A percentile compares a stretch with the other conserved stretches of the same genome.
Evolutionary conservation across 2,113 vertebrate genomes (phyloP).

Genomic region (Rhombomys opimus): DNA sequence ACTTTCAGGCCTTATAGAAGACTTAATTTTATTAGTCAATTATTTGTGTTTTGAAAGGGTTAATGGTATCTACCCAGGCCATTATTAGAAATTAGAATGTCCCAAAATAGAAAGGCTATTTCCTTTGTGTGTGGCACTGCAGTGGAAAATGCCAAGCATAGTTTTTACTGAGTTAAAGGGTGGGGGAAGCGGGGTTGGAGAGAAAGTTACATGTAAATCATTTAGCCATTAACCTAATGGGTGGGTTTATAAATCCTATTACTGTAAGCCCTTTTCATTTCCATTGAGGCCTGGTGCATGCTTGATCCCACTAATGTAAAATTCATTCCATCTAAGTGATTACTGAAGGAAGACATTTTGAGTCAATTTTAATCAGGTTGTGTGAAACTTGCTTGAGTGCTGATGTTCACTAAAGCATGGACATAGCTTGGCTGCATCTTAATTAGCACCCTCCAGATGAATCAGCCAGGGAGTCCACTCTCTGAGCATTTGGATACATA

Average conservation of each 20-base stretch:
- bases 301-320: conserved; percentile 89
- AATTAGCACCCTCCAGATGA: conserved; percentile 83
- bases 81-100: conserved; percentile 83
- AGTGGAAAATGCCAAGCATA: conserved; percentile 84
- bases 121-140: conserved; percentile 84
- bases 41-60: conserved; percentile 85
- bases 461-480: conserved; percentile 80
- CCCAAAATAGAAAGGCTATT: conserved; percentile 83
- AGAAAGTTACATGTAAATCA: conserved; percentile 89
- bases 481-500: conserved; percentile 79
- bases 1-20: conserved; percentile 84
- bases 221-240: conserved; percentile 90
- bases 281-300: conserved; percentile 86
- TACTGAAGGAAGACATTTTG: conserved; percentile 88
- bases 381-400: conserved; percentile 83
- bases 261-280: conserved; percentile 89
- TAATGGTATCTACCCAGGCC: conserved; percentile 82
- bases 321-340: conserved; percentile 88
- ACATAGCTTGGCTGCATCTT: conserved; percentile 85
- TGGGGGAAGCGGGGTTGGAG: conserved; percentile 84
- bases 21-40: conserved; percentile 86
- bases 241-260: conserved; percentile 90
- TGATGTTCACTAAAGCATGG: conserved; percentile 80
- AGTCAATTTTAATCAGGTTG: conserved; percentile 88
- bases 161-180: conserved; percentile 86